Percentiles rank a stretch among this genome's conserved stretches.
These are phyloP conservation scores for Cassiopea xamachana DNA, from an alignment of 30 jellyfish, hydroid and myxozoan genomes.

Conservation along the genomic window DNA sequence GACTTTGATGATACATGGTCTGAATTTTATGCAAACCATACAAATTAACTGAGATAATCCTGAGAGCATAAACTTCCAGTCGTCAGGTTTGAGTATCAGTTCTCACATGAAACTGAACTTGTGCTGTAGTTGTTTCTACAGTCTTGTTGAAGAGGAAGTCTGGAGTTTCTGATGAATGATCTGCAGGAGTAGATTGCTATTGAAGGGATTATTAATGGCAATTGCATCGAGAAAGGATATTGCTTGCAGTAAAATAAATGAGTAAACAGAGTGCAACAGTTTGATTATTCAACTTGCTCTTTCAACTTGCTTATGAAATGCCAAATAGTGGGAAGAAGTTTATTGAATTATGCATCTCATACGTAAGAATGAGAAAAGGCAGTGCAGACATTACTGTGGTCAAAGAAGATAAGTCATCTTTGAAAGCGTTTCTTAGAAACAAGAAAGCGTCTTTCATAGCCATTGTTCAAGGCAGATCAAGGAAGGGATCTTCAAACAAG, in stretches of 20 bases:
- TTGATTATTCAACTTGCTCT: background rate
- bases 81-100: too few species aligned
- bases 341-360: background rate
- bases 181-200: too few species aligned
- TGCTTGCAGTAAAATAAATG: too few species aligned
- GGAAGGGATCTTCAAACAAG: background rate
- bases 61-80: too few species aligned
- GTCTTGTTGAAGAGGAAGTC: too few species aligned
- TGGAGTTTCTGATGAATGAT: too few species aligned
- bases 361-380: conserved; percentile 23
- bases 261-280: background rate
- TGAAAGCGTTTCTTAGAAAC: background rate
- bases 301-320: background rate
- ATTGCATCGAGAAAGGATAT: too few species aligned
- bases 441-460: conserved; percentile 14
- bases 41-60: background rate
- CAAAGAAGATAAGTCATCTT: conserved; percentile 10
- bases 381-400: conserved; percentile 22
- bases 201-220: too few species aligned
- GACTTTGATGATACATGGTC: too few species aligned
- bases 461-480: background rate
- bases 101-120: too few species aligned
- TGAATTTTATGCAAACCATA: background rate
- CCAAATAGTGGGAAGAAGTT: background rate
- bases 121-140: too few species aligned